Base-by-base conservation (phyloP, 2,888 invertebrate species). In the Timema podura region DNA sequence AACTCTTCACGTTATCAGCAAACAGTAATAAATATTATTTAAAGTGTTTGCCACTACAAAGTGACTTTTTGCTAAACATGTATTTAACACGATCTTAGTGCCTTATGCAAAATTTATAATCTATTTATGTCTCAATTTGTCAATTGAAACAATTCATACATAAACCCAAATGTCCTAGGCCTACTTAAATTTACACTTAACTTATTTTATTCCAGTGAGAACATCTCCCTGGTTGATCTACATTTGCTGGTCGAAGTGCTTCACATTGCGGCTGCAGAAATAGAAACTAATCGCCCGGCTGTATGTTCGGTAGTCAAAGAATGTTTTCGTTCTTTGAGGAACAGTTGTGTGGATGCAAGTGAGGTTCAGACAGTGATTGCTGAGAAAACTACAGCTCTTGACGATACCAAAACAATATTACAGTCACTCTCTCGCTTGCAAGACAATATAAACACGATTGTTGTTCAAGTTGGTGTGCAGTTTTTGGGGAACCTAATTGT, bases 401-500 rank as follows among this genome's bases (percentile, higher is more conserved):
- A 84, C 57, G 82, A 83, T 9, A 83, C 84, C 81, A 79, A 83
- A 0, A 82, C 82, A n/a, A 75, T 85, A 72, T 83, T 85, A 6
- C 82, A 82, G 3, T 83, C 82, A 74, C 82, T 84, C 75, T 82
- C 84, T 67, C 82, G 82, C n/a, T 70, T 82, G 2, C 82, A 82
- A 72, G 84, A 84, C 70, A 72, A 84, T 48, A 82, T 83, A 76
- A 82, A 82, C 76, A 83, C 84, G 73, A 79, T 82, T 0, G 85
- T 85, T 74, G 82, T 86, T 81, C 83, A 83, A 57, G 81, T 86
- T 16, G 80, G 85, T 6, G 80, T 86, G 69, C 87, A 87, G 77
- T 85, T 86, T 11, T 75, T 87, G 69, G 85, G 86, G 48, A 87
- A 87, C 76, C 77, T 87, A 71, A 83, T 86, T 9, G 85, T 86